These are phyloP conservation scores for Nephrotoma guestfalica DNA, from an alignment of 2,888 invertebrate genomes.

Conservation along the genomic window DNA sequence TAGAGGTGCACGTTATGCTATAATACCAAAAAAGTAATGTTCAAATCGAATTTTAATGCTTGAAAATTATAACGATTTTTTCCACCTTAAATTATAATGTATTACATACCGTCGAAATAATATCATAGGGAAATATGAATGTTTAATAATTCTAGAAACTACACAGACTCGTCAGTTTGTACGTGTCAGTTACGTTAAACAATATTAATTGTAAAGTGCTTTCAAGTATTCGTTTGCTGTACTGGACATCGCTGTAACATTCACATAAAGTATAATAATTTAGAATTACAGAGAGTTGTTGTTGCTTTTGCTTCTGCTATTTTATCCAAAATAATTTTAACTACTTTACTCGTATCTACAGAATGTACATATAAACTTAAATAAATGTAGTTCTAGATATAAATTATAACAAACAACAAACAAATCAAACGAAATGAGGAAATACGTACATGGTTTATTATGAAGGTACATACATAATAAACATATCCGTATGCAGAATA, in stretches of 20 bases:
- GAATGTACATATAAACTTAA: background rate
- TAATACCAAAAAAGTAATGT: background rate
- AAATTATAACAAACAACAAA: background rate
- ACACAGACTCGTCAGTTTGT: background rate
- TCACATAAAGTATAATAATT: background rate
- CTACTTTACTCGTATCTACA: no score
- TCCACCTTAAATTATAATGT: background rate
- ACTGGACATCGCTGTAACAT: background rate
- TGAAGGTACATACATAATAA: background rate
- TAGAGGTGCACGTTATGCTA: background rate
- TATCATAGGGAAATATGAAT: background rate
- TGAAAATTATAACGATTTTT: background rate
- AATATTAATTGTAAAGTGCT: background rate
- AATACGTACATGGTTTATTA: background rate
- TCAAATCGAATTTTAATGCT: background rate
- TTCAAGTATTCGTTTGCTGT: background rate
- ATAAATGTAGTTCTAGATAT: background rate
- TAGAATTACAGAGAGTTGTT: background rate
- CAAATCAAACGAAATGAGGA: background rate
- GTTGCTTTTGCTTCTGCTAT: background rate
- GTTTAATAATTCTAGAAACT: background rate
- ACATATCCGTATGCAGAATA: background rate
- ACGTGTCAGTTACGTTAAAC: background rate
- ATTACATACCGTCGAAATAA: background rate
- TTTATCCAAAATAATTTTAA: background rate